Base-by-base conservation (phyloP, 1,140 invertebrate genomes). In the Zaprionus kolodkinae region DNA sequence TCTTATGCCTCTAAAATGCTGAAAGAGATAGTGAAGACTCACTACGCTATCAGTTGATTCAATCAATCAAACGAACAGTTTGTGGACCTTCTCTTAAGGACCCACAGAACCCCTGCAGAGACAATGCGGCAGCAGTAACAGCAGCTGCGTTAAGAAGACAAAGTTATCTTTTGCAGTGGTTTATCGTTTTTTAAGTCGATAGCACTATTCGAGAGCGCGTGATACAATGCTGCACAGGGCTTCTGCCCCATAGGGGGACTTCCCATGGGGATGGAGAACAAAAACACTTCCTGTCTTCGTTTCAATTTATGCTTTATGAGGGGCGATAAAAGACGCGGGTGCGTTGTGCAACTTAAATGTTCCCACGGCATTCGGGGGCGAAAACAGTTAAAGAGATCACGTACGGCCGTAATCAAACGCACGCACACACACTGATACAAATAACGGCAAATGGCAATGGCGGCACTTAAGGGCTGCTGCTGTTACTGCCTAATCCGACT, bases 371-470 rank as follows among this genome's bases (percentile, higher is more conserved):
- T 88, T 40, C n/a, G 40, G 68, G 57, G 60, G 35, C 36, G 36
- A 10, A 63, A 63, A 52, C 40, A 33, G 33, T 70, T 57, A 54
- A 59, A 71, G 64, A 90, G 85, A 90, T 88, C 85, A 88, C 85
- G 85, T 89, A 79, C 78, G 61, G 59, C 54, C 75, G 64, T 88
- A 88, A 87, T 81, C 62, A 55, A 57, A 54, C 48, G 25, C 36
- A 35, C 60, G 43, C 55, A 40, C 40, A 71, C 54, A 71, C 10
- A 67, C 27, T 60, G 62, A 60, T n/a, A 57, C 56, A 57, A 38
- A 78, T 88, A 75, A 77, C 56, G 62, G 73, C 17, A 62, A 85
- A 83, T 69, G 85, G 85, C 60, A 88, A 88, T 88, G 85, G 85
- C 72, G 85, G 72, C 85, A 80, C 78, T 89, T 88, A 89, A 78